Evolutionary conservation across 2,888 invertebrate species (phyloP).

Genomic region (Formica aserva): DNA sequence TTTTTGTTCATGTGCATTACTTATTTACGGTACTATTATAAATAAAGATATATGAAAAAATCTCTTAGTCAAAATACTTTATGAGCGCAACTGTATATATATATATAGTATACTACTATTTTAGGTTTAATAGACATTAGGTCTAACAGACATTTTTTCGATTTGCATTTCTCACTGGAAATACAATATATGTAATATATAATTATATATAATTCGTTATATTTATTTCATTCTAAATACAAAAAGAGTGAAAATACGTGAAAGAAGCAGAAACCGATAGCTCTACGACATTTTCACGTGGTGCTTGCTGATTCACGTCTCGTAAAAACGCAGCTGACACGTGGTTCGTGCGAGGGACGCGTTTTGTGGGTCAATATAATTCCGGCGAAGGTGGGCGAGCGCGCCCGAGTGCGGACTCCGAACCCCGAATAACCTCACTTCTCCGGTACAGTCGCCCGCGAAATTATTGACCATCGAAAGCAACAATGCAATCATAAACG

Average conservation of each 20-base stretch:
- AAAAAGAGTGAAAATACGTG: background rate
- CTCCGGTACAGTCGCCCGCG: constrained; percentile 67
- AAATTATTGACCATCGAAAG: constrained; percentile 69
- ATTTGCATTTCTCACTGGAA: no score
- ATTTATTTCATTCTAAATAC: background rate
- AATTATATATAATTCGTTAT: background rate
- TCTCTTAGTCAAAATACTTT: no score
- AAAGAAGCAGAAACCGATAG: background rate
- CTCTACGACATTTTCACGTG: background rate
- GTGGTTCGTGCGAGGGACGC: constrained; percentile 1
- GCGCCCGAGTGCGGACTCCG: constrained; percentile 61
- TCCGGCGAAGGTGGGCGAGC: constrained; percentile 72
- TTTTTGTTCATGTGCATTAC: no score
- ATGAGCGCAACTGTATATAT: no score
- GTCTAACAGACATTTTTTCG: no score
- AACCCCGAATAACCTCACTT: constrained; percentile 61
- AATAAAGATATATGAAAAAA: no score
- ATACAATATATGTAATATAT: background rate
- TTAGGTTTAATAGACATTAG: no score
- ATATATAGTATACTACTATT: no score
- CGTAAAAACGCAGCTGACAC: background rate
- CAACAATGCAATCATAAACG: background rate
- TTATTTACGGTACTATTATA: no score
- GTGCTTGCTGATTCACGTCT: background rate
- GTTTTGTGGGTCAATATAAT: constrained; percentile 78